Conservation (phyloP, 2,888 invertebrate species). For the Abscondita cerata region DNA sequence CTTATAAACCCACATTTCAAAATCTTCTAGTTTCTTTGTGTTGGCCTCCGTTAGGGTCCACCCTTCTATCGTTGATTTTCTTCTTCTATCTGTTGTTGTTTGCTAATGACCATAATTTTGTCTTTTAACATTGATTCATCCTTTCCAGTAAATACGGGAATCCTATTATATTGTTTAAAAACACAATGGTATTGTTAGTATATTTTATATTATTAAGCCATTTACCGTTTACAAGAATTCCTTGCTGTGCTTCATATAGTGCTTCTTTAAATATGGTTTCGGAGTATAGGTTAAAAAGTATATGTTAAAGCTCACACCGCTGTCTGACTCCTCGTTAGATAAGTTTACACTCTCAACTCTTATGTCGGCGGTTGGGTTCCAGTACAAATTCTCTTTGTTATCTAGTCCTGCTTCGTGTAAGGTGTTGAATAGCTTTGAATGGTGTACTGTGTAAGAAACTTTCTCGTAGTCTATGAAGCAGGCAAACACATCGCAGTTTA, state of each 20-base stretch:
- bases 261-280: slow-evolving; percentile 11
- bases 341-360: background rate
- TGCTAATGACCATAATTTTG: slow-evolving; percentile 11
- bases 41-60: too few relatives aligned
- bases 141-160: background rate
- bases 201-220: slow-evolving; percentile 4
- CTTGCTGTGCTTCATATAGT: background rate
- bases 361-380: slow-evolving; percentile 16
- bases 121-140: slow-evolving; percentile 4
- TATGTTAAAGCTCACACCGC: too few relatives aligned
- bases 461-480: too few relatives aligned
- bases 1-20: too few relatives aligned
- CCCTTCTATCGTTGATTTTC: too few relatives aligned
- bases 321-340: slow-evolving; percentile 15
- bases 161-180: slow-evolving; percentile 1
- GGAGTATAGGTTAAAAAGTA: slow-evolving; percentile 7
- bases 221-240: slow-evolving; percentile 3
- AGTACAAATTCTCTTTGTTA: slow-evolving; percentile 13
- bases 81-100: too few relatives aligned
- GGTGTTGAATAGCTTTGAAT: too few relatives aligned
- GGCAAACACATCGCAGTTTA: too few relatives aligned
- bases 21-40: too few relatives aligned
- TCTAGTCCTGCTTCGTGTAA: background rate
- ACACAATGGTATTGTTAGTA: slow-evolving; percentile 8
- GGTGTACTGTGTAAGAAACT: too few relatives aligned